Evolutionary conservation across 1,140 invertebrate species (phyloP).

Genomic region (Coelopa frigida): DNA sequence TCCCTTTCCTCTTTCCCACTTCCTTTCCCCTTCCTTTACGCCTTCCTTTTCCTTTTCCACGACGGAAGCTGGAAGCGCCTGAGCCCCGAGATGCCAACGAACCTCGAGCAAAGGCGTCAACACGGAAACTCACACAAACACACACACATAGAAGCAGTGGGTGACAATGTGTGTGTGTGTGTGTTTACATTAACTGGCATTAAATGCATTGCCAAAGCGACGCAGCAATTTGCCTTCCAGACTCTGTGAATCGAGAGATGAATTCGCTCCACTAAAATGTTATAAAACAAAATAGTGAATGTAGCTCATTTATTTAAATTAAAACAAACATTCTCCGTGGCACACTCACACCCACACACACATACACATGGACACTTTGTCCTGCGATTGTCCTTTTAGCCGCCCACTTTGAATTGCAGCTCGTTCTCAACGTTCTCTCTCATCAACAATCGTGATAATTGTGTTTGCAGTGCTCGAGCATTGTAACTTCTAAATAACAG

Average conservation of each 20-base stretch:
- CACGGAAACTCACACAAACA: conserved; percentile 1
- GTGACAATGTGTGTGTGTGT: conserved; percentile 6
- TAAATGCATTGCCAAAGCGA: neutral
- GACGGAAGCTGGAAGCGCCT: too few relatives aligned
- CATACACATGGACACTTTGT: neutral
- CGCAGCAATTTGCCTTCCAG: too few relatives aligned
- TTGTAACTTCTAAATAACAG: too few relatives aligned
- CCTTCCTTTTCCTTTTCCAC: neutral
- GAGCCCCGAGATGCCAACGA: neutral
- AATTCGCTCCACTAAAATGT: conserved; percentile 1
- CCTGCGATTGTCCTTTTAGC: too few relatives aligned
- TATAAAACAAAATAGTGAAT: conserved; percentile 3
- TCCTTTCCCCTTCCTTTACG: neutral
- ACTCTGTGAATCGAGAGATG: too few relatives aligned
- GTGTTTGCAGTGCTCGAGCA: too few relatives aligned
- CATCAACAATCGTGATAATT: too few relatives aligned
- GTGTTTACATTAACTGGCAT: conserved; percentile 7
- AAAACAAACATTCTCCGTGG: conserved; percentile 2
- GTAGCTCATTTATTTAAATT: conserved; percentile 8
- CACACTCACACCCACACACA: neutral
- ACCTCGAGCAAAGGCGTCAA: neutral
- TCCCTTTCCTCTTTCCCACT: neutral
- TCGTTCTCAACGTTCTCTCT: too few relatives aligned
- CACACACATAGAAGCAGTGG: neutral
- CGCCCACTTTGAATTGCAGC: too few relatives aligned